Conservation (phyloP, 2,888 invertebrate species). For the Prenolepis imparis region DNA sequence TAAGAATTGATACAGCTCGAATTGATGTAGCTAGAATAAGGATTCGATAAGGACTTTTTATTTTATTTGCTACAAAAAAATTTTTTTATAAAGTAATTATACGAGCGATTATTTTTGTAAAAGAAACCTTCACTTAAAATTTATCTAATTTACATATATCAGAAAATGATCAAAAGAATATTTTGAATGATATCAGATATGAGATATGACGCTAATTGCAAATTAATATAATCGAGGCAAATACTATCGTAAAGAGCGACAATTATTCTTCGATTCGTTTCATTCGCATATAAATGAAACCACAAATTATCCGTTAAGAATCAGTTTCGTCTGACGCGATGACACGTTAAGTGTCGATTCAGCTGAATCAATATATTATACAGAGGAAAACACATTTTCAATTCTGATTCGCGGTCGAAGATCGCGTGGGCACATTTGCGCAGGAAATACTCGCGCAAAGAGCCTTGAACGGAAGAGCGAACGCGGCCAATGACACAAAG, state of each 20-base stretch:
- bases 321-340: conserved; percentile 43
- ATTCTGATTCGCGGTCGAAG: conserved; percentile 69
- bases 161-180: conserved; percentile 3
- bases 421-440: conserved; percentile 67
- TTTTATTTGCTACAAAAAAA: not conserved
- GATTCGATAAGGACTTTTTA: not conserved
- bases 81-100: not conserved
- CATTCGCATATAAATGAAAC: not conserved
- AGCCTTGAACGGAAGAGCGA: conserved; percentile 62
- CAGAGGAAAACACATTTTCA: conserved; percentile 64
- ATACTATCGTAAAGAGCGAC: not conserved
- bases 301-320: conserved; percentile 11
- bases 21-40: not conserved
- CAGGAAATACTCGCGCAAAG: conserved; percentile 63
- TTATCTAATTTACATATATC: not conserved
- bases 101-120: not conserved
- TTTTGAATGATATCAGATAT: not conserved
- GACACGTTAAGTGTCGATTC: conserved; percentile 71
- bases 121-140: not conserved
- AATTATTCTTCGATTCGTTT: conserved; percentile 8
- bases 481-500: conserved; percentile 69
- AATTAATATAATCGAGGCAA: not conserved
- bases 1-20: not conserved
- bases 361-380: conserved; percentile 74
- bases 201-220: not conserved